Base-by-base conservation (phyloP, 2,113 vertebrate species). In the Solea senegalensis region DNA sequence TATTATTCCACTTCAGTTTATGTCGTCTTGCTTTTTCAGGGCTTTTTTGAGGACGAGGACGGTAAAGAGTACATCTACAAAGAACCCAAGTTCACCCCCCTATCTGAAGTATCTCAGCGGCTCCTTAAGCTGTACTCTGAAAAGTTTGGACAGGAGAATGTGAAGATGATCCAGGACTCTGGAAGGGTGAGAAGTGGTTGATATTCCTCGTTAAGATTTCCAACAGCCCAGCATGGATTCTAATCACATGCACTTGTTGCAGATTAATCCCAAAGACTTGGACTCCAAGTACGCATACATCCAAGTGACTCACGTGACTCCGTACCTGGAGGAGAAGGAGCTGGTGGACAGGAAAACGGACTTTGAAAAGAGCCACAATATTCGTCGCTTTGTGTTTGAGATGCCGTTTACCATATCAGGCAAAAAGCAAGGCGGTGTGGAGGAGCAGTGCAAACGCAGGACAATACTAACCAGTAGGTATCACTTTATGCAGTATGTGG, bases 11-110 rank as follows among this genome's bases (percentile, higher is more conserved):
- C n/a, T 50, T 61, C 21, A 45, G 5, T 15, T 34, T 72, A 6
- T 69, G 44, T 74, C 55, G 52, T 40, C 13, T 1, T 57, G 72
- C 81, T 68, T 72, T 67, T 40, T 74, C n/a, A 99, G 97, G 97
- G 98, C 1, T 99, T 98, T 91, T 94, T 94, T 84, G 98, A 99
- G 84, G 98, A 99, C 87, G 98, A 99, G 86, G 98, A 99, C 58
- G 97, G 98, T 55, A 99, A 99, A 50, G 98, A 99, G 72, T 99
- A 99, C 74, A 98, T 99, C 82, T 99, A 99, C 88, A 99, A 99
- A 90, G 98, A 99, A 54, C 98, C 98, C 60, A 99, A 99, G 86
- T 96, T 99, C 79, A 99, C 98, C 0, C 96, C 96, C 46, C 93
- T 99, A 43, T 96, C 97, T 0, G 98, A 99, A 92, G 95, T 98